These are phyloP conservation scores for Lacanobia wlatinum DNA, from an alignment of 2,888 invertebrate genomes.

Conservation along the genomic window DNA sequence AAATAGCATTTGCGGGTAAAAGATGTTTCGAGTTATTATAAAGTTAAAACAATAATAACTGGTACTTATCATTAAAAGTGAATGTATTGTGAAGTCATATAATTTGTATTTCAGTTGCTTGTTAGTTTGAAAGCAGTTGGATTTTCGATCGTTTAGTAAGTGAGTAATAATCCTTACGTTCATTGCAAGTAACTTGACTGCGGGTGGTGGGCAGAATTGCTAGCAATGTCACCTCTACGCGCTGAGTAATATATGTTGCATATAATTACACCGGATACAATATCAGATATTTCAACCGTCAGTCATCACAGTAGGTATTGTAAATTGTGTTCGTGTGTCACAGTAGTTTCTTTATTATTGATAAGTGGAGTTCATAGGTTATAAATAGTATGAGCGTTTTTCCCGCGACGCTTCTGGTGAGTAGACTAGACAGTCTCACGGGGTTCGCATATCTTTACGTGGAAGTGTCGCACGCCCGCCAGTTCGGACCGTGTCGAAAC, in stretches of 20 bases:
- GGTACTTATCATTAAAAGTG: conserved; percentile 5
- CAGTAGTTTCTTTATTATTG: conserved; percentile 14
- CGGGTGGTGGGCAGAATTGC: conserved; percentile 35
- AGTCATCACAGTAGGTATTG: conserved; percentile 40
- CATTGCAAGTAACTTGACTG: conserved; percentile 17
- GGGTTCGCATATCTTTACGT: conserved; percentile 83
- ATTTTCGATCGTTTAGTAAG: conserved; percentile 7
- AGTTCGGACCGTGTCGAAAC: conserved; percentile 79
- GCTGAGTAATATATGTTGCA: conserved; percentile 59
- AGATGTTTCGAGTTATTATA: conserved; percentile 32
- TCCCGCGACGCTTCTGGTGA: conserved; percentile 37
- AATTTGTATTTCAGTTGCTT: neutral
- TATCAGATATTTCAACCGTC: conserved; percentile 41
- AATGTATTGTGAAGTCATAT: conserved; percentile 19
- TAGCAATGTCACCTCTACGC: conserved; percentile 51
- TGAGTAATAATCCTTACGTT: conserved; percentile 44
- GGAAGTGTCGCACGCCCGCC: conserved; percentile 74
- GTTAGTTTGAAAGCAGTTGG: conserved; percentile 11
- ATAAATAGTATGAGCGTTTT: conserved; percentile 7
- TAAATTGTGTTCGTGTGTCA: conserved; percentile 12
- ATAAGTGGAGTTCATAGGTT: conserved; percentile 9
- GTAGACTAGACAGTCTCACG: conserved; percentile 59
- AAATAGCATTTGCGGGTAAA: conserved; percentile 26
- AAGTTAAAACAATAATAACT: conserved; percentile 27
- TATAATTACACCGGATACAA: conserved; percentile 50